Percentiles rank a stretch among this genome's conserved stretches.
Conservation (phyloP, 2,888 invertebrate genomes). For the Acronicta alni region DNA sequence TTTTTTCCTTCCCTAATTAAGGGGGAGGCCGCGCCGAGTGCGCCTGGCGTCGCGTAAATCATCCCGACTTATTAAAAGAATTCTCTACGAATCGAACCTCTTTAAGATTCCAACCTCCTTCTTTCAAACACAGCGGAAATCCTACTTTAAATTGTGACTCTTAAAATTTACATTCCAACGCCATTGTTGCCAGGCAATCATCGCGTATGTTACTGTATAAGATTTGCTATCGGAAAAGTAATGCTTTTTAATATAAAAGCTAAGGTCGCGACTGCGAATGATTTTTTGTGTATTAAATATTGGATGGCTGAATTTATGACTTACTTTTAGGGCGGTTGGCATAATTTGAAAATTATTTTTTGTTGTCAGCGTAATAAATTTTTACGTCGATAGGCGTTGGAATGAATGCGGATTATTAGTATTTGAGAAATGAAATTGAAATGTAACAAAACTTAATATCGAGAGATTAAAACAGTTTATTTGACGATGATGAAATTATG, state of each 20-base stretch:
- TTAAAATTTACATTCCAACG: constrained; percentile 26
- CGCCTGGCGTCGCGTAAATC: constrained; percentile 85
- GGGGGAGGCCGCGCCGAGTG: constrained; percentile 76
- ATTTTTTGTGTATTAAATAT: constrained; percentile 74
- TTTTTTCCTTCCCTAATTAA: constrained; percentile 83
- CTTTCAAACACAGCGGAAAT: constrained; percentile 27
- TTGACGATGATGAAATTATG: background rate
- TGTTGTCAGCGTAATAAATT: constrained; percentile 56
- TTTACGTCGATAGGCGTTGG: constrained; percentile 53
- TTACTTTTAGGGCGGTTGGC: constrained; percentile 56
- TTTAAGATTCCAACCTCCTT: constrained; percentile 76
- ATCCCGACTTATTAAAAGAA: constrained; percentile 87
- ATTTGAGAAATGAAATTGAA: constrained; percentile 44
- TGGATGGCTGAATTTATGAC: constrained; percentile 67
- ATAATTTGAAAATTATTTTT: constrained; percentile 56
- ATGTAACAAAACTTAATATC: constrained; percentile 29
- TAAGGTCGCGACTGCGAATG: constrained; percentile 65
- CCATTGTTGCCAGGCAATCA: constrained; percentile 34
- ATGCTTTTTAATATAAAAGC: constrained; percentile 68
- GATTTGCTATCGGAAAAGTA: constrained; percentile 62
- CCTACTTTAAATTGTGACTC: constrained; percentile 26
- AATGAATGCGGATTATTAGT: constrained; percentile 56
- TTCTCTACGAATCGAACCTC: constrained; percentile 83
- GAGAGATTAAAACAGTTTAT: constrained; percentile 16
- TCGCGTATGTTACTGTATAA: constrained; percentile 61